Percentiles rank a stretch among this genome's conserved stretches.
Conservation (phyloP, 2,797 vertebrate species). For the Acestrorhynchus altus region DNA sequence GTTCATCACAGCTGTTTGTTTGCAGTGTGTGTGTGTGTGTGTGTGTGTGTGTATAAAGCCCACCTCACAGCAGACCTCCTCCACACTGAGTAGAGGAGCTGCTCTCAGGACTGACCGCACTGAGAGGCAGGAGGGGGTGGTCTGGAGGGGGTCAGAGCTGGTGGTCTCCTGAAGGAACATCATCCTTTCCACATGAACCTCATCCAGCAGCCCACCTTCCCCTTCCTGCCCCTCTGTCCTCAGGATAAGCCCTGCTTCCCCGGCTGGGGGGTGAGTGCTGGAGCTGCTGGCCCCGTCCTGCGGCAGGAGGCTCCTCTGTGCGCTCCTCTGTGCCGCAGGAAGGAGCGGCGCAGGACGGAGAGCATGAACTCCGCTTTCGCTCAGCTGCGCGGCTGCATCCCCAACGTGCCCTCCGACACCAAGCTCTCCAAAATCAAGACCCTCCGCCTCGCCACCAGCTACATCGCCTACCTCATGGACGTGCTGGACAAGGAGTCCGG, state of each 20-base stretch:
- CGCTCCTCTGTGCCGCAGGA: slow-evolving; percentile 65
- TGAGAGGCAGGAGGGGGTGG: background rate
- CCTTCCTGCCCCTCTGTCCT: slow-evolving; percentile 88
- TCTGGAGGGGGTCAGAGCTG: background rate
- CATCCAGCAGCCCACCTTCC: slow-evolving; percentile 90
- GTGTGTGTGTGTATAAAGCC: background rate
- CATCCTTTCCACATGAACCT: slow-evolving; percentile 83
- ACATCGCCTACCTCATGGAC: slow-evolving; percentile 99
- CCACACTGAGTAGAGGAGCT: background rate
- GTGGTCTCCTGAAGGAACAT: background rate
- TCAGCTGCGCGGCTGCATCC: slow-evolving; percentile 94
- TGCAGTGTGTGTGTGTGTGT: background rate
- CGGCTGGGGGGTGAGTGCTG: slow-evolving; percentile 90
- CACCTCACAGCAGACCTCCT: background rate
- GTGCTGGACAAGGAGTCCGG: slow-evolving; percentile 95
- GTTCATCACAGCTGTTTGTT: background rate
- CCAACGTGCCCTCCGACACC: slow-evolving; percentile 96
- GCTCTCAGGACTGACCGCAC: background rate
- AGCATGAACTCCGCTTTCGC: slow-evolving; percentile 98
- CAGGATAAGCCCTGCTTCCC: slow-evolving; percentile 91
- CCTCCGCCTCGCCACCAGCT: slow-evolving; percentile 93
- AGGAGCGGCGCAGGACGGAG: slow-evolving; percentile 95
- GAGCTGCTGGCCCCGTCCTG: slow-evolving; percentile 77
- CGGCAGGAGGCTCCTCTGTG: no score
- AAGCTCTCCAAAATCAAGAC: slow-evolving; percentile 98